Percentiles rank a stretch among this genome's conserved stretches.
These are phyloP conservation scores for Tiphia femorata DNA, from an alignment of 2,888 invertebrate species.

Conservation along the genomic window DNA sequence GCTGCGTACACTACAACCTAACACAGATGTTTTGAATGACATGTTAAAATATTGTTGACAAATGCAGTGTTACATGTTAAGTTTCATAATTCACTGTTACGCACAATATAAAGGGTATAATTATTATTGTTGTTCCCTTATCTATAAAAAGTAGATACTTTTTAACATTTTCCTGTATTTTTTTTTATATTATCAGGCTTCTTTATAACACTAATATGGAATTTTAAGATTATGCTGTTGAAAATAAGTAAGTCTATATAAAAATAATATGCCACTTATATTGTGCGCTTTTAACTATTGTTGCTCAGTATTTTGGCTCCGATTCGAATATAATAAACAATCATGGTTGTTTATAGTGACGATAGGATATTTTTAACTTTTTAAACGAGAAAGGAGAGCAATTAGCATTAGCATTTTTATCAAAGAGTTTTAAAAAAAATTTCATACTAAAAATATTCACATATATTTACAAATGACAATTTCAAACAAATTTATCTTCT, in stretches of 20 bases:
- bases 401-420: not conserved
- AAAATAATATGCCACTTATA: not conserved
- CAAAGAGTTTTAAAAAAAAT: not conserved
- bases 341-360: not conserved
- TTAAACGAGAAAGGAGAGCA: too few species aligned
- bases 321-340: not conserved
- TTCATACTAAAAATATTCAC: not conserved
- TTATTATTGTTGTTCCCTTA: not conserved
- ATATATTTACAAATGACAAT: too few species aligned
- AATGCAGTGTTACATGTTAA: not conserved
- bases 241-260: too few species aligned
- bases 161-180: too few species aligned
- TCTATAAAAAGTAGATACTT: not conserved
- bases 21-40: slow-evolving; percentile 22
- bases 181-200: too few species aligned
- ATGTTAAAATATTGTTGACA: not conserved
- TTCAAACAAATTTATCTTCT: too few species aligned
- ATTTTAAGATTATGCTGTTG: not conserved
- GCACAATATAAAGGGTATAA: not conserved
- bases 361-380: not conserved
- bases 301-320: not conserved
- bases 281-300: not conserved
- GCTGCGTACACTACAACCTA: slow-evolving; percentile 29
- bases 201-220: too few species aligned
- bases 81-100: not conserved